Percentiles rank a stretch among this genome's conserved stretches.
These are phyloP conservation scores for Zygothrica quintamaculata DNA, from an alignment of 2,888 invertebrate species.

Conservation along the genomic window DNA sequence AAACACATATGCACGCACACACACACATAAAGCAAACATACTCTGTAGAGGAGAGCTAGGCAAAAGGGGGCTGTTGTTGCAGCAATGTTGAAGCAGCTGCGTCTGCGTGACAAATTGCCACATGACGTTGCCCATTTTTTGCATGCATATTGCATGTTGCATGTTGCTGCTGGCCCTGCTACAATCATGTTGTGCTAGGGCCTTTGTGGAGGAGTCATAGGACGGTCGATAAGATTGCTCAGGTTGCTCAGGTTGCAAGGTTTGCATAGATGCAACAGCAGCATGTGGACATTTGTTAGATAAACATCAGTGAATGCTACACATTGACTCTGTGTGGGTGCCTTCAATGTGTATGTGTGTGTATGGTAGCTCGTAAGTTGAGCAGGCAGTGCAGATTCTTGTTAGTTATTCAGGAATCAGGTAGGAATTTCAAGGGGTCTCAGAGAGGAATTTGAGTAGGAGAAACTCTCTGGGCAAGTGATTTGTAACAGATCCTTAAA, in stretches of 20 bases:
- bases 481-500: no score
- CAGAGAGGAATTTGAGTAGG: no score
- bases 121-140: constrained; percentile 64
- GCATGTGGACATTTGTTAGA: constrained; percentile 64
- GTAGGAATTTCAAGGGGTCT: neutral
- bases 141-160: constrained; percentile 33
- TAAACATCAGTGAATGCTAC: constrained; percentile 51
- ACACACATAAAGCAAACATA: constrained; percentile 3
- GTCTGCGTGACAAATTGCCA: constrained; percentile 71
- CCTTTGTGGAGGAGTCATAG: constrained; percentile 35
- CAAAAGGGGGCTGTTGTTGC: constrained; percentile 15
- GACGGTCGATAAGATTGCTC: constrained; percentile 47
- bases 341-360: no score
- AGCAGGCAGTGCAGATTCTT: constrained; percentile 27
- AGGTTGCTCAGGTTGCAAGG: constrained; percentile 34
- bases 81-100: constrained; percentile 35
- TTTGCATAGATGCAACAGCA: constrained; percentile 6
- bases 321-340: constrained; percentile 16
- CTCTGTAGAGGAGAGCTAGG: neutral
- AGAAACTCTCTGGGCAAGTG: no score
- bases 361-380: constrained; percentile 40
- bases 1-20: constrained; percentile 1
- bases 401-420: constrained; percentile 31
- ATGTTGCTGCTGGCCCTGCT: constrained; percentile 22
- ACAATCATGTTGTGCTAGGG: constrained; percentile 11